phyloP scores from a whole-genome alignment of 2,888 invertebrate species.

The Esperia sulphurella region DNA sequence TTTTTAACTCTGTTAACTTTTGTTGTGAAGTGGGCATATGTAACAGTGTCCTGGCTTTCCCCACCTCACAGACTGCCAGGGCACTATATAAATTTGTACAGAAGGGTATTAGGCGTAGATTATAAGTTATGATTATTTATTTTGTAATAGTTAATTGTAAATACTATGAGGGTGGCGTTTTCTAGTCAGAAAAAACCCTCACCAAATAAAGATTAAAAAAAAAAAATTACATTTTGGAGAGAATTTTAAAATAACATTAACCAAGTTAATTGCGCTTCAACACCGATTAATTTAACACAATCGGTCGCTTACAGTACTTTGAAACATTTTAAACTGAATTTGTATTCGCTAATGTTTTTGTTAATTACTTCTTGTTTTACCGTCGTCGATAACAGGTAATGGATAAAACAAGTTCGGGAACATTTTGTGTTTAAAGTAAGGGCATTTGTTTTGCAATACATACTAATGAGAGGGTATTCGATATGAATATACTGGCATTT shows the following conservation, averaged over 20 bases:
- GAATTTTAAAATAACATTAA: background rate
- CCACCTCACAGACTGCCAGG: too few species aligned
- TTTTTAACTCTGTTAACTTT: too few species aligned
- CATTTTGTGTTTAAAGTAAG: background rate
- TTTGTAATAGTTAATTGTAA: too few species aligned
- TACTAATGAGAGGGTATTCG: background rate
- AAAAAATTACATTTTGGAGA: background rate
- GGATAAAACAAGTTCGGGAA: constrained; percentile 12
- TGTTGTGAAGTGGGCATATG: too few species aligned
- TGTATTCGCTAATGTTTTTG: background rate
- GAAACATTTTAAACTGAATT: background rate
- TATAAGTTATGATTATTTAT: too few species aligned
- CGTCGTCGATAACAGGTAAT: constrained; percentile 1
- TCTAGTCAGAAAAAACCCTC: too few species aligned
- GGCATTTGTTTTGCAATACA: background rate
- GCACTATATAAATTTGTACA: too few species aligned
- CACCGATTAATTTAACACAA: background rate
- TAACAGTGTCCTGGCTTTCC: too few species aligned
- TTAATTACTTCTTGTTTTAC: constrained; percentile 1
- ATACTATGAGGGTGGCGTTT: too few species aligned
- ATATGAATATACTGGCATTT: background rate
- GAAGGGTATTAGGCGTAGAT: too few species aligned
- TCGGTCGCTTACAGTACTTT: background rate
- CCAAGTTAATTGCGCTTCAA: background rate
- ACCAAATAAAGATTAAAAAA: too few species aligned